A percentile compares a stretch with the other conserved stretches of the same genome.
phyloP scores from a whole-genome alignment of 2,888 invertebrate genomes.

The Entomobrya proxima region DNA sequence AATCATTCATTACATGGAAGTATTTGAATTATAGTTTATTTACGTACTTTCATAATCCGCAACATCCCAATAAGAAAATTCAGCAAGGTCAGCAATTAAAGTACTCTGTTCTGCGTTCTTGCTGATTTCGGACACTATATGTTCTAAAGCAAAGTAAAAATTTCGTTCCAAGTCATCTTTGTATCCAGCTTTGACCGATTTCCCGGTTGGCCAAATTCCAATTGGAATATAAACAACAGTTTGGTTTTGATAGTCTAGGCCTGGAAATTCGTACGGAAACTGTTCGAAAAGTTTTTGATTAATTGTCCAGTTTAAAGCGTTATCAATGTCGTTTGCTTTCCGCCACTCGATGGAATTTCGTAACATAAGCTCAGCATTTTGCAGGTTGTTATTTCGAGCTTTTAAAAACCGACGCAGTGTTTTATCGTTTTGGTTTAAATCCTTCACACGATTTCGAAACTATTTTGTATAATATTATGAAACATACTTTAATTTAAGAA shows the following conservation, averaged over 20 bases:
- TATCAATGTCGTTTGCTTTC: constrained; percentile 63
- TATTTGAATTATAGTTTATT: background rate
- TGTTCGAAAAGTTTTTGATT: constrained; percentile 51
- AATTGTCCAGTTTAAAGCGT: constrained; percentile 65
- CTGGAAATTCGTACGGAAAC: constrained; percentile 66
- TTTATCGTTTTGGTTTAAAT: constrained; percentile 56
- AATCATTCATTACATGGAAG: background rate
- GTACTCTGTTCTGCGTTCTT: constrained; percentile 58
- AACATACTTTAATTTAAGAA: background rate
- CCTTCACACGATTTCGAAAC: constrained; percentile 51
- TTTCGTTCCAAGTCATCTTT: constrained; percentile 56
- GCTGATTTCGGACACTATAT: constrained; percentile 5
- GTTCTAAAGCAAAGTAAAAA: constrained; percentile 40
- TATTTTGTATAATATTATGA: background rate
- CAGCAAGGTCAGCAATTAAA: constrained; percentile 63
- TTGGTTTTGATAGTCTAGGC: constrained; percentile 69
- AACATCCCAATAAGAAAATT: constrained; percentile 66
- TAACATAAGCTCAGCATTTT: constrained; percentile 61
- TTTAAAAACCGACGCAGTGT: constrained; percentile 64
- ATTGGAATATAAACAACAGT: constrained; percentile 66
- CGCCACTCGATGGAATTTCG: constrained; percentile 68
- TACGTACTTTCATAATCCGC: constrained; percentile 67
- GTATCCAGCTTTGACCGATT: constrained; percentile 58
- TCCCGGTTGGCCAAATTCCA: constrained; percentile 58
- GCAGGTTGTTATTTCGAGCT: constrained; percentile 61